phyloP scores from a whole-genome alignment of 2,888 invertebrate species.

The Leptura quadrifasciata region DNA sequence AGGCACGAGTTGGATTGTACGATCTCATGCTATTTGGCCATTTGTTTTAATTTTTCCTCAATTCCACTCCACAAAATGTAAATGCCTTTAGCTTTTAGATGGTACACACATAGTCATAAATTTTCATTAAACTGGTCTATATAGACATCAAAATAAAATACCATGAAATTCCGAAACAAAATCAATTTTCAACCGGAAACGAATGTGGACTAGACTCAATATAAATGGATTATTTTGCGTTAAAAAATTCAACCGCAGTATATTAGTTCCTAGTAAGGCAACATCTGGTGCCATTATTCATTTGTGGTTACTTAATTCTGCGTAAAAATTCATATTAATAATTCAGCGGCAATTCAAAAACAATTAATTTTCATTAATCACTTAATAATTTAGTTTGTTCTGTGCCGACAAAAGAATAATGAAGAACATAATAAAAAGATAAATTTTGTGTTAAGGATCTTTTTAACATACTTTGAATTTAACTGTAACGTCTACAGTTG shows the following conservation, averaged over 20 bases:
- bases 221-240: slow-evolving; percentile 44
- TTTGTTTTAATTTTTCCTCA: slow-evolving; percentile 30
- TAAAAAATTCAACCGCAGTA: slow-evolving; percentile 49
- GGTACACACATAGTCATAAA: slow-evolving; percentile 28
- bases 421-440: not conserved
- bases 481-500: no score
- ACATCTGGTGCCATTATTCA: slow-evolving; percentile 55
- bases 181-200: slow-evolving; percentile 57
- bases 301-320: slow-evolving; percentile 56
- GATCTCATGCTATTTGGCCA: slow-evolving; percentile 32
- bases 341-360: slow-evolving; percentile 60
- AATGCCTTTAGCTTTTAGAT: not conserved
- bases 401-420: slow-evolving; percentile 30
- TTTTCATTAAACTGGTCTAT: slow-evolving; percentile 39
- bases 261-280: slow-evolving; percentile 50
- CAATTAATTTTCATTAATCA: slow-evolving; percentile 59
- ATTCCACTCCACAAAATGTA: not conserved
- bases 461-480: no score
- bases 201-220: slow-evolving; percentile 36
- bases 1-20: slow-evolving; percentile 17
- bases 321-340: slow-evolving; percentile 56
- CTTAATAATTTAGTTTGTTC: slow-evolving; percentile 34
- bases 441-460: no score
- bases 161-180: slow-evolving; percentile 51
- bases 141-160: slow-evolving; percentile 48